A percentile compares a stretch with the other conserved stretches of the same genome.
These are phyloP conservation scores for Apostichopus parvimensis DNA, from an alignment of 35 echinoderm and acorn worm genomes.

Conservation along the genomic window DNA sequence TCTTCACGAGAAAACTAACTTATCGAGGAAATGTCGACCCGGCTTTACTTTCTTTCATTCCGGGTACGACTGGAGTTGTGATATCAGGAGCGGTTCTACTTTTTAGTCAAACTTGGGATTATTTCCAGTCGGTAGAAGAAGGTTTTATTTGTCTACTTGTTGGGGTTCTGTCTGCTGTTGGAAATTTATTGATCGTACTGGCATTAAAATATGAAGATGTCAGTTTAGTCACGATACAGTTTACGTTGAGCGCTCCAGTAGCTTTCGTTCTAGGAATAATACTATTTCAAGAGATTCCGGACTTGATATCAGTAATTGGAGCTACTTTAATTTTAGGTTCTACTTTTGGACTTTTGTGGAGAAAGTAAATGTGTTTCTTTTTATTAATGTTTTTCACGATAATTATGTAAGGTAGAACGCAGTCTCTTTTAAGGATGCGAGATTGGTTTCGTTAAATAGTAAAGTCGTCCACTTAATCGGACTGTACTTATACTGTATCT, in stretches of 20 bases:
- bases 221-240: not conserved
- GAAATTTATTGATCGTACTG: constrained; percentile 20
- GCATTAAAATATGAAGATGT: constrained; percentile 32
- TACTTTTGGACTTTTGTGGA: constrained; percentile 24
- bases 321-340: constrained; percentile 16
- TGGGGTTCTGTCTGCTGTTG: not conserved
- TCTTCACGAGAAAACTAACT: not conserved
- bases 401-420: no score
- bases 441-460: no score
- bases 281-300: constrained; percentile 1
- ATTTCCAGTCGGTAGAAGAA: not conserved
- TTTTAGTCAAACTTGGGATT: not conserved
- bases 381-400: no score
- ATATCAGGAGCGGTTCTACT: not conserved
- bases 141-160: not conserved
- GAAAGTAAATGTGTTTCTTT: not conserved
- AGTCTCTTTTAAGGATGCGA: no score
- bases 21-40: constrained; percentile 16
- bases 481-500: no score
- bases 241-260: constrained; percentile 8
- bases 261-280: constrained; percentile 1
- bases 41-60: not conserved
- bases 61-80: not conserved
- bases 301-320: constrained; percentile 5
- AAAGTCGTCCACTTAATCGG: no score